These are phyloP conservation scores for Ceuthmochares aereus DNA, from an alignment of 2,113 vertebrate genomes.

Conservation along the genomic window DNA sequence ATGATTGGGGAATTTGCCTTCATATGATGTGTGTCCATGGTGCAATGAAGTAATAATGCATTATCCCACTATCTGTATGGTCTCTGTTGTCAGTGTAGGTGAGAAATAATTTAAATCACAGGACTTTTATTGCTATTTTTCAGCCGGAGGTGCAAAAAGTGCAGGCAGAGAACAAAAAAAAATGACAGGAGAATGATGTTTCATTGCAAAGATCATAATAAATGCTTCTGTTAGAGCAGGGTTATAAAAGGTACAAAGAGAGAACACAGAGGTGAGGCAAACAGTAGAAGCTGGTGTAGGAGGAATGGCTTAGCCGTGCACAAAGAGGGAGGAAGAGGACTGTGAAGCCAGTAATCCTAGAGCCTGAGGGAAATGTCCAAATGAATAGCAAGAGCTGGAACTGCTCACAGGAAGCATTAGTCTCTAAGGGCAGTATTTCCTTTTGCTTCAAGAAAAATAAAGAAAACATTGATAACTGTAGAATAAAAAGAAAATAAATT, in stretches of 20 bases:
- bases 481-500: neutral
- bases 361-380: neutral
- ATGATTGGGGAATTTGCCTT: neutral
- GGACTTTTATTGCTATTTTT: neutral
- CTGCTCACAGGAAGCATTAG: neutral
- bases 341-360: neutral
- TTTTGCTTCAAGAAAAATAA: neutral
- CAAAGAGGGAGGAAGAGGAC: neutral
- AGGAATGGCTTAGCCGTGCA: neutral
- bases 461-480: neutral
- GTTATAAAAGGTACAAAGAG: neutral
- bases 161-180: neutral
- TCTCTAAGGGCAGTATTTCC: neutral
- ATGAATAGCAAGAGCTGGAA: neutral
- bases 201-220: neutral
- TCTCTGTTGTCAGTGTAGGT: neutral
- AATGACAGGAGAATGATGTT: neutral
- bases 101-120: neutral
- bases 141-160: neutral
- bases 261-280: neutral
- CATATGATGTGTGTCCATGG: accelerated
- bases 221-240: neutral
- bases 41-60: neutral
- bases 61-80: neutral
- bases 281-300: neutral